Conservation (phyloP, 2,113 vertebrate species). For the Collichthys lucidus region DNA sequence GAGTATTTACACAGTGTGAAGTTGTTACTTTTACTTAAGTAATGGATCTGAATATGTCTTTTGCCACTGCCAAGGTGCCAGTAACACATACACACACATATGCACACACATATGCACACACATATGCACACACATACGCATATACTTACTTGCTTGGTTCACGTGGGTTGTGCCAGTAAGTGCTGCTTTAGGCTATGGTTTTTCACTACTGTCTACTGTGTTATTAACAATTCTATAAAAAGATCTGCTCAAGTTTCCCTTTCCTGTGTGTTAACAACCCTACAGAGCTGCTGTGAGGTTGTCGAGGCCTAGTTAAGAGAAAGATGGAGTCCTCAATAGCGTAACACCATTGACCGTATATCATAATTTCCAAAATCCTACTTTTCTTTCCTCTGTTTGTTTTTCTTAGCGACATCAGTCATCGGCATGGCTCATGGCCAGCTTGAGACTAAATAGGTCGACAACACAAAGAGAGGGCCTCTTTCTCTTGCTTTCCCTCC, state of each 20-base stretch:
- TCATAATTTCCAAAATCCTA: conserved; percentile 75
- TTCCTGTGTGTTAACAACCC: conserved; percentile 78
- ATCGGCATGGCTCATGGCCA: conserved; percentile 63
- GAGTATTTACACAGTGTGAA: neutral
- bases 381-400: conserved; percentile 69
- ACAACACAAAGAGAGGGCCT: conserved; percentile 68
- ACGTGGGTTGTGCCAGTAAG: conserved; percentile 75
- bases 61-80: conserved; percentile 8
- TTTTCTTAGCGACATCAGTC: conserved; percentile 74
- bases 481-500: conserved; percentile 51
- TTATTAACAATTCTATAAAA: conserved; percentile 85
- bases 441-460: conserved; percentile 65
- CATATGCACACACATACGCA: conserved; percentile 43
- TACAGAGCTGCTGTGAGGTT: conserved; percentile 35
- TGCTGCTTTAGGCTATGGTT: conserved; percentile 77
- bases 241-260: conserved; percentile 76
- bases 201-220: conserved; percentile 81
- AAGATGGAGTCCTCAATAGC: conserved; percentile 45
- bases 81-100: conserved; percentile 16
- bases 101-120: no score
- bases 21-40: conserved; percentile 1
- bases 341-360: conserved; percentile 47
- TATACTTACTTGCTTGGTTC: conserved; percentile 61
- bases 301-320: conserved; percentile 44
- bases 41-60: conserved; percentile 4